Evolutionary conservation across 2,888 invertebrate genomes (phyloP).

Genomic region (Gerris lacustris): DNA sequence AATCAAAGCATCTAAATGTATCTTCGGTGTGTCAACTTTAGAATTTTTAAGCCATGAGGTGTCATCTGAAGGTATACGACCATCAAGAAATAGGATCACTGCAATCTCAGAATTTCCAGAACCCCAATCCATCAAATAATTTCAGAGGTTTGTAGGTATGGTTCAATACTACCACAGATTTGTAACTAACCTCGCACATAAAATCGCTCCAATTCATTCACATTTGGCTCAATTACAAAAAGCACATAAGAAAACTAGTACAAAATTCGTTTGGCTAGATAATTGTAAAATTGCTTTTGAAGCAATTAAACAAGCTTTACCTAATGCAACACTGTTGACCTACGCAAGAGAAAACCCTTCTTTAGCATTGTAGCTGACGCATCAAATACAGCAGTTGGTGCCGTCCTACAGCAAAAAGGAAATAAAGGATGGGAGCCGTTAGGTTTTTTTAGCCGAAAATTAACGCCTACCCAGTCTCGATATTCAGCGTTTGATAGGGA

Average conservation of each 20-base stretch:
- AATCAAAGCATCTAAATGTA: conserved; percentile 29
- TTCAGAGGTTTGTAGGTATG: conserved; percentile 34
- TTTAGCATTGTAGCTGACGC: conserved; percentile 29
- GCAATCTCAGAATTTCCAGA: conserved; percentile 18
- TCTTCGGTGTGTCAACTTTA: conserved; percentile 15
- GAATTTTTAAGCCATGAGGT: conserved; percentile 23
- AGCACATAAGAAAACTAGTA: background rate
- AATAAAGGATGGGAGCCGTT: background rate
- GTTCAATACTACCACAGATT: conserved; percentile 31
- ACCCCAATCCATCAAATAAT: conserved; percentile 23
- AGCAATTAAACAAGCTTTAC: conserved; percentile 6
- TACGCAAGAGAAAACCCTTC: conserved; percentile 32
- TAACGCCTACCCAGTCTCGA: conserved; percentile 32
- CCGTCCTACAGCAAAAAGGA: background rate
- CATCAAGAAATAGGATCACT: conserved; percentile 17
- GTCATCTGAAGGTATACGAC: conserved; percentile 19
- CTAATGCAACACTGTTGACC: conserved; percentile 32
- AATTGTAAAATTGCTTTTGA: conserved; percentile 15
- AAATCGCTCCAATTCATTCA: conserved; percentile 13
- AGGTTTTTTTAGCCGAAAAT: conserved; percentile 19
- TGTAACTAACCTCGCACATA: conserved; percentile 18
- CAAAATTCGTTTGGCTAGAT: background rate
- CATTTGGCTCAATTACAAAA: conserved; percentile 1
- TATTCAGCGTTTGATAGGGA: conserved; percentile 30
- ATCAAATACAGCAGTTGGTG: conserved; percentile 16